Percentiles rank a stretch among this genome's conserved stretches.
These are phyloP conservation scores for Drosophila limbata DNA, from an alignment of 2,888 invertebrate genomes.

Conservation along the genomic window DNA sequence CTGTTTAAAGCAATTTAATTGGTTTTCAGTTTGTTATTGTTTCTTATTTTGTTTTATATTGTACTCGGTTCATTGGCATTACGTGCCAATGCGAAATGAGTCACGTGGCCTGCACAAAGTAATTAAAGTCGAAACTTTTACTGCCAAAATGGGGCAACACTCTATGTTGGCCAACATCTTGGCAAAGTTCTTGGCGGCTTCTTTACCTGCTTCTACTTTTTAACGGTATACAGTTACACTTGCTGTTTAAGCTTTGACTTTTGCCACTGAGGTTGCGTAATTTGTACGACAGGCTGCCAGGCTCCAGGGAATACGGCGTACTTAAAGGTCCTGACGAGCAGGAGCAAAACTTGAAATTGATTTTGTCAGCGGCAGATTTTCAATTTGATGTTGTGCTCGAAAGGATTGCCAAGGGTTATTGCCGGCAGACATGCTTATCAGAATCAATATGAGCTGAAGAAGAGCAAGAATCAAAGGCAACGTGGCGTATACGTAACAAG, in stretches of 20 bases:
- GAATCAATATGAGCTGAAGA: constrained; percentile 48
- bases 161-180: constrained; percentile 7
- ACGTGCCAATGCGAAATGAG: constrained; percentile 62
- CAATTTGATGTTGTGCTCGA: constrained; percentile 37
- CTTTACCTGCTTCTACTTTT: background rate
- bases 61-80: constrained; percentile 49
- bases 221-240: constrained; percentile 4
- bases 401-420: constrained; percentile 57
- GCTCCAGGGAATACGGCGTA: constrained; percentile 38
- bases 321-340: constrained; percentile 15
- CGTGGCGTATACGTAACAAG: constrained; percentile 40
- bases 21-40: constrained; percentile 42
- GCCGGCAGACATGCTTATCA: constrained; percentile 22
- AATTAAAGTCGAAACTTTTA: constrained; percentile 20
- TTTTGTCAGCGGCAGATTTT: constrained; percentile 38
- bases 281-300: constrained; percentile 30
- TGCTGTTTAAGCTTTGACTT: constrained; percentile 42
- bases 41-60: constrained; percentile 26
- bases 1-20: constrained; percentile 70
- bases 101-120: constrained; percentile 29
- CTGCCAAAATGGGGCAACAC: background rate
- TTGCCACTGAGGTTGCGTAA: constrained; percentile 59
- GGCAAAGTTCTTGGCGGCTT: constrained; percentile 1
- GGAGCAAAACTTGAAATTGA: constrained; percentile 47
- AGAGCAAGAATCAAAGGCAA: constrained; percentile 22